Evolutionary conservation across 64 coral and sea anemone genomes (phyloP), one percentile per base, ranked within the genome.

Genomic region (Astreopora myriophthalma): DNA sequence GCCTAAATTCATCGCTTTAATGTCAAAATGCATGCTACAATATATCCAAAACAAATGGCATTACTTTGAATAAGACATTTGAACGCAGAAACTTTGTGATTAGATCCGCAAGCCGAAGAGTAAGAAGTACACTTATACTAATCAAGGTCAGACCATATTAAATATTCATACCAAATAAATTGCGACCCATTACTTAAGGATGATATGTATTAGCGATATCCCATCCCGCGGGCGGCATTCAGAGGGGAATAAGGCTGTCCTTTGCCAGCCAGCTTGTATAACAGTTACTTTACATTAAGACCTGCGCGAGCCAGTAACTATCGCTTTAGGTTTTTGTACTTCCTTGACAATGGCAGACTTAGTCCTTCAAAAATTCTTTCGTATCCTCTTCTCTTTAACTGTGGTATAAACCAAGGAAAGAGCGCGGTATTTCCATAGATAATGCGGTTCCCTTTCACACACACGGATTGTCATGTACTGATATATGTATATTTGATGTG

Each of bases 401-500:
- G 6, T 22, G 11, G 17, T 31, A 38, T 82, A 36, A 64, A 82
- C 60, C 79, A 82, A 37, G 32, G 49, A 82, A 34, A 34, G 33
- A 82, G 20, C 52, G 79, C 57, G 79, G 51, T 63, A 82, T 63
- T 82, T 20, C 20, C 55, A 62, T 81, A 31, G 79, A 8, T 82
- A 37, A 63, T 82, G 79, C n/a, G 79, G 79, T 82, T 19, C 34
- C 11, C 37, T 36, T 82, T 23, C 19, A 60, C 79, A 33, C 79
- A 82, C 79, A 12, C 52, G 22, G 32, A 22, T 22, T 37, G 79
- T 82, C 20, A 37, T 82, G 32, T 63, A 82, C 70, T 73, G 70
- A 73, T 80, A 61, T 60, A 80, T 80, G n/a, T 90, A 28, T 89
- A 71, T 90, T 96, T 93, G 71, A 87, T 66, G 73, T 93, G 65